Evolutionary conservation across 2,888 invertebrate genomes (phyloP).

Genomic region (Aleiodes testaceus): DNA sequence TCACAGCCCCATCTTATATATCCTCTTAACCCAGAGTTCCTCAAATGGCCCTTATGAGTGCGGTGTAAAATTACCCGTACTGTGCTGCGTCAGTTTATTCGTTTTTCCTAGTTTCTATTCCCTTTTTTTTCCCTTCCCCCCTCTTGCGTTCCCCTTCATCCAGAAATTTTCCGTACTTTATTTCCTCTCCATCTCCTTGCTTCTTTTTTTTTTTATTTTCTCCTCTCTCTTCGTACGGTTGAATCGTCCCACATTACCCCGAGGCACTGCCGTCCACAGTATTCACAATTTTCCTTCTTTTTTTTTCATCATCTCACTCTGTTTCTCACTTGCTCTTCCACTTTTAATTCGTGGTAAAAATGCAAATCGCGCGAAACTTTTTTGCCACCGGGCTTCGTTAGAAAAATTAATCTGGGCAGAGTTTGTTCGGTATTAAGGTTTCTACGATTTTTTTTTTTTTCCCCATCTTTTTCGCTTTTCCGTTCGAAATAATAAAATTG

Average conservation of each 20-base stretch:
- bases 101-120: conserved; percentile 40
- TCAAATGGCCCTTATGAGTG: conserved; percentile 57
- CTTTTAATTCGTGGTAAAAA: conserved; percentile 49
- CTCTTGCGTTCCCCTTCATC: conserved; percentile 3
- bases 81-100: conserved; percentile 42
- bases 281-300: conserved; percentile 35
- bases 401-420: conserved; percentile 51
- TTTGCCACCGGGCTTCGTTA: conserved; percentile 46
- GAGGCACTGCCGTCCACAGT: conserved; percentile 12
- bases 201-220: conserved; percentile 11
- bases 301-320: conserved; percentile 20
- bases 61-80: conserved; percentile 51
- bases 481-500: conserved; percentile 23
- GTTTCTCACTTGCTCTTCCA: conserved; percentile 29
- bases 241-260: conserved; percentile 38
- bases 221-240: conserved; percentile 4
- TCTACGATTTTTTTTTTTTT: conserved; percentile 43
- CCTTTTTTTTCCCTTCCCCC: conserved; percentile 30
- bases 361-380: conserved; percentile 48
- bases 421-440: conserved; percentile 50
- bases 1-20: conserved; percentile 39
- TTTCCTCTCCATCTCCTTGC: conserved; percentile 17
- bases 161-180: conserved; percentile 32
- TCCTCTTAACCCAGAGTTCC: conserved; percentile 50
- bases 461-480: conserved; percentile 4